Percentiles rank a stretch among this genome's conserved stretches.
Evolutionary conservation across 2,888 invertebrate species (phyloP).

Genomic region (Ethmia dodecea): DNA sequence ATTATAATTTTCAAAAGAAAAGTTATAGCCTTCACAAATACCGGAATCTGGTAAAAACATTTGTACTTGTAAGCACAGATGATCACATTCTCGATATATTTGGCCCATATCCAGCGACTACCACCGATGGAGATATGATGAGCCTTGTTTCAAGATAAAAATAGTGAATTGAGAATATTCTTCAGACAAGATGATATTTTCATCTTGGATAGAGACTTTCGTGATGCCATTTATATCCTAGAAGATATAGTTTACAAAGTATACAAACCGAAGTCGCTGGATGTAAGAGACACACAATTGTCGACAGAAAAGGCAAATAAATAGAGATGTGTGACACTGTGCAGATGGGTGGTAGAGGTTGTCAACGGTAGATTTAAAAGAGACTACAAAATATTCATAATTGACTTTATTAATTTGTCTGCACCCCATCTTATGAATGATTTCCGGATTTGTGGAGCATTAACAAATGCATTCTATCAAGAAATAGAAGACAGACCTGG

Average conservation of each 20-base stretch:
- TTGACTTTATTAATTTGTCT: constrained; percentile 8
- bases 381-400: constrained; percentile 10
- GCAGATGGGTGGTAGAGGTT: constrained; percentile 15
- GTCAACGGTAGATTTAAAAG: constrained; percentile 16
- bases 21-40: constrained; percentile 11
- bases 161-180: constrained; percentile 4
- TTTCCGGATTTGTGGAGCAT: constrained; percentile 11
- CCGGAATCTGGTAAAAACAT: constrained; percentile 9
- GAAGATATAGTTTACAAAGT: background rate
- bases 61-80: constrained; percentile 10
- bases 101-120: constrained; percentile 10
- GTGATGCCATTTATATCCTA: constrained; percentile 8
- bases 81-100: constrained; percentile 11
- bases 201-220: constrained; percentile 17
- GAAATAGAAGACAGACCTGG: constrained; percentile 5
- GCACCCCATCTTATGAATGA: constrained; percentile 11
- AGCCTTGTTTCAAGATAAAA: constrained; percentile 2
- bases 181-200: constrained; percentile 12
- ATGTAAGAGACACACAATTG: constrained; percentile 12
- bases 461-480: constrained; percentile 15
- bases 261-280: constrained; percentile 11
- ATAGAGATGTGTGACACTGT: constrained; percentile 11
- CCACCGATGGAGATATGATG: constrained; percentile 10
- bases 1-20: constrained; percentile 4
- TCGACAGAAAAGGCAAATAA: constrained; percentile 13